These are phyloP conservation scores for Machimus atricapillus DNA, from an alignment of 2,888 invertebrate genomes.

Conservation along the genomic window DNA sequence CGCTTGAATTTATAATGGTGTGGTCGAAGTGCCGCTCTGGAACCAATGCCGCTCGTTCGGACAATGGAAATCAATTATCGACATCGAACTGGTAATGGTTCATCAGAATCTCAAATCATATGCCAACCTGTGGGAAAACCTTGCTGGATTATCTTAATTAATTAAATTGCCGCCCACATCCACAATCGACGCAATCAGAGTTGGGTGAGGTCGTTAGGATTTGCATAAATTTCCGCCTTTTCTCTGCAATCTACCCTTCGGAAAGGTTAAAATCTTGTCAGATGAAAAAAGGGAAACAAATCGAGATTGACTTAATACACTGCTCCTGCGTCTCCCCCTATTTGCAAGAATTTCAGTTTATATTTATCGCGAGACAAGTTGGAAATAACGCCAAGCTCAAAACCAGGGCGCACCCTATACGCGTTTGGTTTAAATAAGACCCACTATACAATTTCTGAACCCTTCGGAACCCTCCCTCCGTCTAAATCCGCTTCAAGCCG, in stretches of 20 bases:
- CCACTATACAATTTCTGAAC: background rate
- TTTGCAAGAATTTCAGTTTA: background rate
- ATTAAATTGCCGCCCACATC: conserved; percentile 31
- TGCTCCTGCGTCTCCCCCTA: background rate
- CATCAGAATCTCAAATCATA: conserved; percentile 12
- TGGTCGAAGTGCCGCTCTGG: background rate
- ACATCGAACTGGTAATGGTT: background rate
- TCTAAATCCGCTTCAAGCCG: background rate
- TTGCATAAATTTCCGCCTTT: conserved; percentile 12
- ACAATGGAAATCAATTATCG: conserved; percentile 4
- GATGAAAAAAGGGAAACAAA: conserved; percentile 9
- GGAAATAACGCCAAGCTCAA: background rate
- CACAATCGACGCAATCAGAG: background rate
- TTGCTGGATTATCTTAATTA: conserved; percentile 33
- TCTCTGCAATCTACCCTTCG: background rate
- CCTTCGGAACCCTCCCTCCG: background rate
- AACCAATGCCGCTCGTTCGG: background rate
- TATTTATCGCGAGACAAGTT: conserved; percentile 1
- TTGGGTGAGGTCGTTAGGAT: background rate
- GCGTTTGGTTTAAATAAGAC: background rate
- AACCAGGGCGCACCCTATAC: background rate
- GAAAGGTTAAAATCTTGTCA: conserved; percentile 12
- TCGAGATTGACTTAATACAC: conserved; percentile 25
- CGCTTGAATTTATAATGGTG: background rate
- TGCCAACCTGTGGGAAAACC: conserved; percentile 12